A percentile compares a stretch with the other conserved stretches of the same genome.
These are phyloP conservation scores for Calliphora vomitoria DNA, from an alignment of 2,888 invertebrate genomes.

Conservation along the genomic window DNA sequence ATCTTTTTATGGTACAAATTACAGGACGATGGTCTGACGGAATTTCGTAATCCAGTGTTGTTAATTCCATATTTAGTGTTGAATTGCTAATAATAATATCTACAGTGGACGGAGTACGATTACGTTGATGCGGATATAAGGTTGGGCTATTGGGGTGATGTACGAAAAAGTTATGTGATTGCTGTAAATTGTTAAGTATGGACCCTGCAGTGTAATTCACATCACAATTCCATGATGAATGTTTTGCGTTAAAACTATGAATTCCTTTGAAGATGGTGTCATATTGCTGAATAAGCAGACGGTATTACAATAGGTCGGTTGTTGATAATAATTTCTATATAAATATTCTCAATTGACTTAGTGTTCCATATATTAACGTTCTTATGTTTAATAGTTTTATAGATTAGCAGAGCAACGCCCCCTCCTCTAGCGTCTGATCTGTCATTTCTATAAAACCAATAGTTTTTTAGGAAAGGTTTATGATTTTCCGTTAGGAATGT, in stretches of 20 bases:
- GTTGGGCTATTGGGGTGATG: slow-evolving; percentile 8
- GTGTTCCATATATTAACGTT: slow-evolving; percentile 1
- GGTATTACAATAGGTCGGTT: background rate
- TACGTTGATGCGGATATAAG: background rate
- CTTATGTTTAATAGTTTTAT: slow-evolving; percentile 22
- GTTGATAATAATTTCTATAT: slow-evolving; percentile 29
- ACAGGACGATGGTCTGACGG: slow-evolving; percentile 29
- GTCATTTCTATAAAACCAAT: slow-evolving; percentile 8
- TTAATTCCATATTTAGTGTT: background rate
- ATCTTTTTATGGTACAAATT: slow-evolving; percentile 18
- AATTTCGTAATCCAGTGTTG: slow-evolving; percentile 13
- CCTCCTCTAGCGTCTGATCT: slow-evolving; percentile 4
- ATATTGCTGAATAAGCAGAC: background rate
- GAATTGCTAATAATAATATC: slow-evolving; percentile 28
- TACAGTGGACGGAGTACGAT: background rate
- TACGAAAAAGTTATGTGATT: slow-evolving; percentile 7
- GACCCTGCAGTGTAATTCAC: slow-evolving; percentile 7
- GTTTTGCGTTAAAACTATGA: slow-evolving; percentile 29
- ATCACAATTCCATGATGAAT: slow-evolving; percentile 23
- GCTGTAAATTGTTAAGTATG: slow-evolving; percentile 25
- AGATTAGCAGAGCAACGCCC: slow-evolving; percentile 7
- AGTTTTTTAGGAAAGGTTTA: background rate
- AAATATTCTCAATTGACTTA: slow-evolving; percentile 40
- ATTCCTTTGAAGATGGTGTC: slow-evolving; percentile 15
- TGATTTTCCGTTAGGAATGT: slow-evolving; percentile 2